A percentile compares a stretch with the other conserved stretches of the same genome.
Evolutionary conservation across 2,113 vertebrate species (phyloP).

Genomic region (Solea senegalensis): DNA sequence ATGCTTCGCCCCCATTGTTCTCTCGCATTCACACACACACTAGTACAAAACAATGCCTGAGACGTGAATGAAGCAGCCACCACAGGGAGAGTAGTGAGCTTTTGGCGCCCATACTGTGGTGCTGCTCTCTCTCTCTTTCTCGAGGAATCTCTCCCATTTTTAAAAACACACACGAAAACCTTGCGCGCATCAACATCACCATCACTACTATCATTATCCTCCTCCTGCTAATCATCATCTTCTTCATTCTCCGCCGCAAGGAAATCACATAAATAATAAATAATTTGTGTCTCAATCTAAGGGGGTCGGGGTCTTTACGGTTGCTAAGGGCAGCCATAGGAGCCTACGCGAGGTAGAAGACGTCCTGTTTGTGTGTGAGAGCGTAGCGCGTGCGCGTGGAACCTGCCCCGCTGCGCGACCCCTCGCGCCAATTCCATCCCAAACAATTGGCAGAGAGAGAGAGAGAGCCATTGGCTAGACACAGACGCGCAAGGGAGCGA

Average conservation of each 20-base stretch:
- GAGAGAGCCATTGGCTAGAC: slow-evolving; percentile 1
- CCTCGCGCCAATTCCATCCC: slow-evolving; percentile 62
- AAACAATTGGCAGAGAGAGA: slow-evolving; percentile 43
- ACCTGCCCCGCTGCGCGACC: slow-evolving; percentile 49
- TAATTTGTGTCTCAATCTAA: background rate
- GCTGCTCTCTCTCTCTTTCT: slow-evolving; percentile 8
- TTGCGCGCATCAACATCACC: background rate
- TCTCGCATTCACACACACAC: slow-evolving; percentile 30
- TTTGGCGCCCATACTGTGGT: slow-evolving; percentile 27
- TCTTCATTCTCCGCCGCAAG: background rate
- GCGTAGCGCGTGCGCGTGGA: background rate
- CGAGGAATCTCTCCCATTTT: background rate
- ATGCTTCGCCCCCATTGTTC: slow-evolving; percentile 69
- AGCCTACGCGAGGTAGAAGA: slow-evolving; percentile 20
- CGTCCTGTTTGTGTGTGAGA: background rate
- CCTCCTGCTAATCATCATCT: too few species aligned
- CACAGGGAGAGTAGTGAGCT: slow-evolving; percentile 49
- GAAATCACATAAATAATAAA: slow-evolving; percentile 15
- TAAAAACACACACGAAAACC: background rate
- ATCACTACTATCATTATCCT: too few species aligned
- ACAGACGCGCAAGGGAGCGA: slow-evolving; percentile 26
- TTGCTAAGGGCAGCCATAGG: slow-evolving; percentile 64
- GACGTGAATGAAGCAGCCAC: slow-evolving; percentile 56
- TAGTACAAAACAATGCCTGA: slow-evolving; percentile 51
- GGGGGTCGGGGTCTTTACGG: slow-evolving; percentile 28